A percentile compares a stretch with the other conserved stretches of the same genome.
Conservation (phyloP, 2,113 vertebrate species). For the Podarcis cretensis region DNA sequence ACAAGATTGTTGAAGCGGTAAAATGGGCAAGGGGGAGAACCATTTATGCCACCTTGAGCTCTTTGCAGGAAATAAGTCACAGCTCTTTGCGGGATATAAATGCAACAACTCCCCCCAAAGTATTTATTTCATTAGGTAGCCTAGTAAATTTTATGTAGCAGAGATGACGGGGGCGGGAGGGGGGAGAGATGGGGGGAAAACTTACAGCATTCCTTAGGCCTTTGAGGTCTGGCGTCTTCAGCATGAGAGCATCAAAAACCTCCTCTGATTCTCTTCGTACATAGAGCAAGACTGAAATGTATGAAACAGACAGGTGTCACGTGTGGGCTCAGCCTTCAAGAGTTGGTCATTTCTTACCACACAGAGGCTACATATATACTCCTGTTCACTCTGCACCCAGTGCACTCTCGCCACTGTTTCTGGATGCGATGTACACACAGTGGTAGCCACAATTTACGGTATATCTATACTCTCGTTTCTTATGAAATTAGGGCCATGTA, state of each 20-base stretch:
- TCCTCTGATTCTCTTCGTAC: conserved; percentile 89
- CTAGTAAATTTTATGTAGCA: neutral
- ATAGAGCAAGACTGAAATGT: conserved; percentile 87
- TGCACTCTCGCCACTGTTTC: too few relatives aligned
- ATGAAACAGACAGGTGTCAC: neutral
- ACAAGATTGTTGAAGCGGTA: too few relatives aligned
- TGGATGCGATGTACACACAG: too few relatives aligned
- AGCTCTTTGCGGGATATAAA: too few relatives aligned
- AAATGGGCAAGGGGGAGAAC: too few relatives aligned
- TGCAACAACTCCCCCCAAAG: neutral
- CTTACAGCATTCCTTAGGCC: conserved; percentile 94
- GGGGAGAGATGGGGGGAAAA: neutral
- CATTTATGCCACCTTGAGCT: too few relatives aligned
- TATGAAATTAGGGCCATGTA: too few relatives aligned
- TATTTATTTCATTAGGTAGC: neutral
- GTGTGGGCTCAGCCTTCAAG: neutral
- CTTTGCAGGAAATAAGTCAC: too few relatives aligned
- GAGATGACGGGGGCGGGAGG: neutral
- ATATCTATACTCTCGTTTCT: too few relatives aligned
- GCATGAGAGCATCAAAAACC: conserved; percentile 96
- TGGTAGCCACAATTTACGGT: too few relatives aligned
- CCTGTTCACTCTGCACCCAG: too few relatives aligned
- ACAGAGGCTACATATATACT: too few relatives aligned
- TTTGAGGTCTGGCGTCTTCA: conserved; percentile 90
- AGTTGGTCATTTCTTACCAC: neutral